These are phyloP conservation scores for Thunnus thynnus DNA, from an alignment of 2,113 vertebrate genomes.

Conservation along the genomic window DNA sequence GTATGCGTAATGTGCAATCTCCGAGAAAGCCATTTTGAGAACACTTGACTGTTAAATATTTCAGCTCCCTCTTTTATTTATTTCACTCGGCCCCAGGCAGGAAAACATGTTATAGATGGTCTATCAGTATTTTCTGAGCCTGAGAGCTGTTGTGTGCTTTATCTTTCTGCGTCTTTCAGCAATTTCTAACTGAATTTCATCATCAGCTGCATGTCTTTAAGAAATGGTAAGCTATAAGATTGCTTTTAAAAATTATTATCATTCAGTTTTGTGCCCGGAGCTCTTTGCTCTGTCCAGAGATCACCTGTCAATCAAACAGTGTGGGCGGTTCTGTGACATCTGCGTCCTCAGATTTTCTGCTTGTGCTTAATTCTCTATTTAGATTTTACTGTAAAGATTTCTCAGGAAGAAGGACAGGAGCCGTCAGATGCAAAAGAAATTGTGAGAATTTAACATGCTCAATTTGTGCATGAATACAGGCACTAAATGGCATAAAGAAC, in stretches of 20 bases:
- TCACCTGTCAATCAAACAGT: slow-evolving; percentile 25
- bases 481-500: too few species aligned
- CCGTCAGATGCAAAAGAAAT: too few species aligned
- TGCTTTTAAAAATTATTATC: not conserved
- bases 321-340: slow-evolving; percentile 20
- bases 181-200: not conserved
- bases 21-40: slow-evolving; percentile 7
- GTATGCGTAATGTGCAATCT: slow-evolving; percentile 8
- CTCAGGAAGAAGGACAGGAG: too few species aligned
- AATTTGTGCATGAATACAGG: too few species aligned
- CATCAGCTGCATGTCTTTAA: slow-evolving; percentile 2
- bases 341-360: slow-evolving; percentile 21
- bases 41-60: slow-evolving; percentile 1
- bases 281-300: slow-evolving; percentile 11
- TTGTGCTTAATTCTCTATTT: not conserved
- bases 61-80: slow-evolving; percentile 20
- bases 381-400: too few species aligned
- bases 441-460: too few species aligned
- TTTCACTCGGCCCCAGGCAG: slow-evolving; percentile 30
- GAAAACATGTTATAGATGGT: not conserved
- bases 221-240: not conserved
- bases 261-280: not conserved
- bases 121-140: slow-evolving; percentile 11
- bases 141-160: not conserved
- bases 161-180: not conserved